Conservation (phyloP, 2,888 invertebrate genomes). For the Acanthacorydalis orientalis region DNA sequence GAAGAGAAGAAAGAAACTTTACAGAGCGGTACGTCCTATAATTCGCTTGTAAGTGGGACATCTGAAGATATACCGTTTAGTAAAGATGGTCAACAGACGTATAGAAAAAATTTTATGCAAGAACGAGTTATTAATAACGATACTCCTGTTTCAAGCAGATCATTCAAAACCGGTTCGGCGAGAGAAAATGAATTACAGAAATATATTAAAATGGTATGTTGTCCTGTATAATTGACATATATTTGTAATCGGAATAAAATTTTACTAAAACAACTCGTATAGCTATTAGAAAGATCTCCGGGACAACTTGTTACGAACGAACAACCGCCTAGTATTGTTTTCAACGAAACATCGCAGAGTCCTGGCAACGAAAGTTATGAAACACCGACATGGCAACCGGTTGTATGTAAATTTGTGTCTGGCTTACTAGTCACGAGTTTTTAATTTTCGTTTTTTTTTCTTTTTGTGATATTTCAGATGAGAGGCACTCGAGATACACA, state of each 20-base stretch:
- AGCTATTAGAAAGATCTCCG: slow-evolving; percentile 18
- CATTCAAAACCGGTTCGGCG: slow-evolving; percentile 14
- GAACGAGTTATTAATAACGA: slow-evolving; percentile 13
- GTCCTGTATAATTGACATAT: neutral
- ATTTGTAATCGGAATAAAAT: slow-evolving; percentile 7
- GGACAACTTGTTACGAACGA: slow-evolving; percentile 14
- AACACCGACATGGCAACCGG: slow-evolving; percentile 11
- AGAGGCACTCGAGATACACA: neutral
- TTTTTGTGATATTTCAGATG: neutral
- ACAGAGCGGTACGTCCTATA: neutral
- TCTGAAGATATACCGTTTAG: slow-evolving; percentile 11
- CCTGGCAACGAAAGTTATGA: slow-evolving; percentile 1
- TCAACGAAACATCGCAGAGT: neutral
- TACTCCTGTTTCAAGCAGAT: slow-evolving; percentile 17
- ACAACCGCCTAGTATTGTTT: neutral
- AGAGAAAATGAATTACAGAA: slow-evolving; percentile 28
- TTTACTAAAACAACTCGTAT: slow-evolving; percentile 1
- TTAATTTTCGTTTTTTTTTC: neutral
- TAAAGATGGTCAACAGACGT: slow-evolving; percentile 11
- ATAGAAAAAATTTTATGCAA: neutral
- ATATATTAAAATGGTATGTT: slow-evolving; percentile 30
- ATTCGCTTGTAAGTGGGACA: slow-evolving; percentile 9
- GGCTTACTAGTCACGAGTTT: neutral
- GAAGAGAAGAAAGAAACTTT: neutral
- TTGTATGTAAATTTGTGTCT: slow-evolving; percentile 11